A percentile compares a stretch with the other conserved stretches of the same genome.
Conservation (phyloP, 23 tunicate species). For the Ascidia mentula region DNA sequence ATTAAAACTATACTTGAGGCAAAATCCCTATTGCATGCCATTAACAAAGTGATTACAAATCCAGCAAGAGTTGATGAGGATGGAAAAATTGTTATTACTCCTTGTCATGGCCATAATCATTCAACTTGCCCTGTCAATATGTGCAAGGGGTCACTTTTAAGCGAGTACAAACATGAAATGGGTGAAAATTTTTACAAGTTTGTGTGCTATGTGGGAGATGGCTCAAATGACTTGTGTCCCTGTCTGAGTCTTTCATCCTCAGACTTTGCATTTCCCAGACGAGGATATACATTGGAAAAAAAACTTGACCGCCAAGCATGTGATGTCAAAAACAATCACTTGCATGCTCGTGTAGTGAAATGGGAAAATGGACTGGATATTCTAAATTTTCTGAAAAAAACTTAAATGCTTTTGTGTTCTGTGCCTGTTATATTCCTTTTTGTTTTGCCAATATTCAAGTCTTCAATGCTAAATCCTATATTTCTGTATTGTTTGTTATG, state of each 20-base stretch:
- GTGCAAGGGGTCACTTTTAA: constrained; percentile 46
- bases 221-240: constrained; percentile 58
- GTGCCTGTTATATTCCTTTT: background rate
- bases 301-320: background rate
- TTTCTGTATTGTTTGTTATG: background rate
- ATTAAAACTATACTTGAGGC: constrained; percentile 23
- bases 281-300: constrained; percentile 32
- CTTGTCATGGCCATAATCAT: constrained; percentile 52
- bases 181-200: constrained; percentile 15
- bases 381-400: background rate
- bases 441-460: background rate
- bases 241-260: background rate
- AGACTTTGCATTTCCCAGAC: constrained; percentile 43
- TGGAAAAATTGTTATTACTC: constrained; percentile 12
- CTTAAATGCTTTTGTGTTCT: background rate
- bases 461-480: background rate
- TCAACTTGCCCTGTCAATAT: constrained; percentile 44
- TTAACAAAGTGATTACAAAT: constrained; percentile 34
- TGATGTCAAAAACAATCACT: background rate
- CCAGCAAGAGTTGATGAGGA: background rate
- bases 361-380: background rate
- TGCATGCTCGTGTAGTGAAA: background rate
- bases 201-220: constrained; percentile 62
- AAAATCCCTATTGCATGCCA: background rate
- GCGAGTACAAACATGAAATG: background rate